A percentile compares a stretch with the other conserved stretches of the same genome.
These are phyloP conservation scores for Karalla daura DNA, from an alignment of 2,797 vertebrate genomes.

Conservation along the genomic window DNA sequence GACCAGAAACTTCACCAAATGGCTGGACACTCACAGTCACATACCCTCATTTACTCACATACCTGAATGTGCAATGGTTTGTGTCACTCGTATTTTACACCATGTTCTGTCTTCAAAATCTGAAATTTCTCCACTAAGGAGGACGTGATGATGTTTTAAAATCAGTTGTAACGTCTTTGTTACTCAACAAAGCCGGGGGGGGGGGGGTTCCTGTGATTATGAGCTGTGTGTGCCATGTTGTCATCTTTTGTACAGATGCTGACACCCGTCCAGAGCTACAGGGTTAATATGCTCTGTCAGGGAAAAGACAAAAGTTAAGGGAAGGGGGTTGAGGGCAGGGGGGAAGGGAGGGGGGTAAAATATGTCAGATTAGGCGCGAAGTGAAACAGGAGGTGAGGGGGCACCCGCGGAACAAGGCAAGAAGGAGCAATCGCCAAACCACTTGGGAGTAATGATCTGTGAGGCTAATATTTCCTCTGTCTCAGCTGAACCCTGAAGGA, in stretches of 20 bases:
- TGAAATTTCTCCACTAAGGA: too few relatives aligned
- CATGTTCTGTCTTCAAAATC: too few relatives aligned
- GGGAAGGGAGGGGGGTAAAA: too few relatives aligned
- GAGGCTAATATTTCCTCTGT: slow-evolving; percentile 78
- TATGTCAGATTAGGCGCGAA: slow-evolving; percentile 30
- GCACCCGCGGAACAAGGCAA: slow-evolving; percentile 48
- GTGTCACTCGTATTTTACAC: too few relatives aligned
- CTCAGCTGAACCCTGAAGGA: slow-evolving; percentile 75
- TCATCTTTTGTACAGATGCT: neutral
- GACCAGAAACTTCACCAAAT: too few relatives aligned
- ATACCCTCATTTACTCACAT: too few relatives aligned
- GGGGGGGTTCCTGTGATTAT: neutral
- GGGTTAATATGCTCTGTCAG: slow-evolving; percentile 21
- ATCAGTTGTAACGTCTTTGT: too few relatives aligned
- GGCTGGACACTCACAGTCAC: too few relatives aligned
- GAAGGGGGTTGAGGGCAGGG: too few relatives aligned
- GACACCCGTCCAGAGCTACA: neutral
- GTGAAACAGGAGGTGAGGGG: slow-evolving; percentile 41
- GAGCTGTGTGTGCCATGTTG: neutral
- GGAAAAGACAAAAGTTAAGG: slow-evolving; percentile 24
- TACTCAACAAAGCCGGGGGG: too few relatives aligned
- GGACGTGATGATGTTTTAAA: too few relatives aligned
- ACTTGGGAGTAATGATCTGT: slow-evolving; percentile 81
- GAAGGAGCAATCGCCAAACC: slow-evolving; percentile 66
- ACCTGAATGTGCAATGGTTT: too few relatives aligned